Evolutionary conservation across 2,797 vertebrate genomes (phyloP), one percentile per base, ranked within the genome.

Genomic region (Denticeps clupeoides): DNA sequence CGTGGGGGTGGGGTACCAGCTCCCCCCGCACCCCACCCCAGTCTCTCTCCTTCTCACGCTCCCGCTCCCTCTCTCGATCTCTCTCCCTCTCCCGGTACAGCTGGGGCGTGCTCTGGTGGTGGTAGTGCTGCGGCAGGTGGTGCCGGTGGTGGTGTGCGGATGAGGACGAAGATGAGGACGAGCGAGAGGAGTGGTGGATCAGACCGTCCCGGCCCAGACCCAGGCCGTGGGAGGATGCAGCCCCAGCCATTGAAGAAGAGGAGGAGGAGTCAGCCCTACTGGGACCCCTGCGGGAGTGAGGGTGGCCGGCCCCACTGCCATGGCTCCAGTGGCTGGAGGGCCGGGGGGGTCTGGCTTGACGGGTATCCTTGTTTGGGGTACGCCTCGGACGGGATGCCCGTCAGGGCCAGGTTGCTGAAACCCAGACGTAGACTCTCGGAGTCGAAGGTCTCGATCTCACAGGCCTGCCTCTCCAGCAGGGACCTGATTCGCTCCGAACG

Each of bases 401-500:
- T 78, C 51, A 91, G 76, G 0, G 86, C 84, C 82, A 93, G 85
- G 72, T 80, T 90, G 73, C 85, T 89, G 73, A 93, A 90, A 54
- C 89, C 90, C 40, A 90, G 80, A 3, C 88, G 86, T 70, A 93
- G 69, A 63, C 89, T 93, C 76, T 93, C 89, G 0, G 89, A 89
- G 73, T 93, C 90, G 3, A 91, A 93, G 56, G 83, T 49, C 72
- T 93, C 90, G 0, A 93, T 90, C 73, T 93, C 90, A 5, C 84
- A 82, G 48, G 90, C 90, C 77, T 93, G 89, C 2, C 89, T 80
- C 72, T 93, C 90, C 32, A 93, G 75, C 47, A 93, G 82, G 37
- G 84, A 87, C 43, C 90, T 82, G 71, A 93, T 93, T n/a, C 88
- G 82, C 49, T 92, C 90, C 0, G 90, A 90, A 28, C 89, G 88